phyloP scores from a whole-genome alignment of 64 coral and sea anemone species.

The Pocillopora verrucosa region DNA sequence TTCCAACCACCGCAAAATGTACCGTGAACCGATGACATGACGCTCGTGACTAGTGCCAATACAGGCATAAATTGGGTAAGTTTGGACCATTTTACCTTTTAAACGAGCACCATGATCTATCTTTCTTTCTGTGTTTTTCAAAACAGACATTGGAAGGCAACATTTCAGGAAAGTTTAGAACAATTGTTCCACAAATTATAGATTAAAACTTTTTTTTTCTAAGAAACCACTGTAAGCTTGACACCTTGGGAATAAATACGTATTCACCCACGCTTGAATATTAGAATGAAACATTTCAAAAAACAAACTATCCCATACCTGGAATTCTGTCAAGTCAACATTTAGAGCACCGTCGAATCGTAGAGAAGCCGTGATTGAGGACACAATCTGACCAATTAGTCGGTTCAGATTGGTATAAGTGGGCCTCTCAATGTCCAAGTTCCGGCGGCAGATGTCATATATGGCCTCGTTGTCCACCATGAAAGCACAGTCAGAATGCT shows the following conservation, averaged over 20 bases:
- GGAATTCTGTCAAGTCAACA: conserved; percentile 47
- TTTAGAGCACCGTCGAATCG: conserved; percentile 45
- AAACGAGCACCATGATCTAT: no score
- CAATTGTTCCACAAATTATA: no score
- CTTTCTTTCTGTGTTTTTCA: no score
- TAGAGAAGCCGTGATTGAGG: conserved; percentile 33
- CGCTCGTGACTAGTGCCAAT: no score
- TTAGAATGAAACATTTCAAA: neutral
- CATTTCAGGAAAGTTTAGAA: no score
- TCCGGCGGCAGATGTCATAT: conserved; percentile 46
- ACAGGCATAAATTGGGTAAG: no score
- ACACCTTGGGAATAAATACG: neutral
- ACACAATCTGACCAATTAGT: conserved; percentile 44
- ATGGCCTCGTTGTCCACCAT: conserved; percentile 47
- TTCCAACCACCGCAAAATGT: no score
- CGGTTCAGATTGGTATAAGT: conserved; percentile 42
- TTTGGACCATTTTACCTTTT: no score
- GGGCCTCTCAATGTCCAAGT: conserved; percentile 45
- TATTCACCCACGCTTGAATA: neutral
- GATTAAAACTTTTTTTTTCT: no score
- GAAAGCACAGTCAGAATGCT: conserved; percentile 44
- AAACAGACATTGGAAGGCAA: no score
- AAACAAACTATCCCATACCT: neutral
- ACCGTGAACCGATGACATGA: no score
- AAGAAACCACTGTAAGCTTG: neutral